These are phyloP conservation scores for Electrona antarctica DNA, from an alignment of 2,113 vertebrate genomes.

Conservation along the genomic window DNA sequence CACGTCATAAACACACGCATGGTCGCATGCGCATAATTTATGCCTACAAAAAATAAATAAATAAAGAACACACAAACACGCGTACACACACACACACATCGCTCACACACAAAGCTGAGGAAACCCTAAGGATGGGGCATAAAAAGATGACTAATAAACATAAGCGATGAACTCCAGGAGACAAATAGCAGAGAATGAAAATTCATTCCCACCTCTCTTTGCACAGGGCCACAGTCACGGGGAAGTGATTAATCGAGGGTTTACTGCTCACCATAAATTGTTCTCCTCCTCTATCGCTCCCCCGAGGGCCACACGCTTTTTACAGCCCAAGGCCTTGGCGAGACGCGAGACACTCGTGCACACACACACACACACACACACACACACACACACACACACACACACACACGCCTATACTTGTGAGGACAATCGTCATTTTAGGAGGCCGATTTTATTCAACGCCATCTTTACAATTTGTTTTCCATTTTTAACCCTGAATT, in stretches of 20 bases:
- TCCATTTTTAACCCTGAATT: no score
- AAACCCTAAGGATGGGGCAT: conserved; percentile 72
- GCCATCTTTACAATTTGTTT: no score
- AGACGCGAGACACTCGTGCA: conserved; percentile 44
- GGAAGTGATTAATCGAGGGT: conserved; percentile 93
- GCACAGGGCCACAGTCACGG: conserved; percentile 83
- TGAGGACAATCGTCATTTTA: not conserved
- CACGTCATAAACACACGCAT: not conserved
- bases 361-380: conserved; percentile 14
- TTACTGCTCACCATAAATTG: conserved; percentile 90
- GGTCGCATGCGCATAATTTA: not conserved
- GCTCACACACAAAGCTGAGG: conserved; percentile 29
- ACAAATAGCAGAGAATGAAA: conserved; percentile 89
- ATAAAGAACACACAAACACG: not conserved
- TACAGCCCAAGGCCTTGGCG: conserved; percentile 72
- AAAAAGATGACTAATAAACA: conserved; percentile 89
- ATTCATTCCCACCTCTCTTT: conserved; percentile 93
- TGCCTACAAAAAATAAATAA: not conserved
- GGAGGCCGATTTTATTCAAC: no score
- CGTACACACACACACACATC: conserved; percentile 5
- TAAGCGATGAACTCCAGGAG: conserved; percentile 90
- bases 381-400: not conserved
- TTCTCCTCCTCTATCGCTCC: conserved; percentile 79
- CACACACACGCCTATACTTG: not conserved
- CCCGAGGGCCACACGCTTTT: conserved; percentile 70